A percentile compares a stretch with the other conserved stretches of the same genome.
Conservation (phyloP, 2,888 invertebrate genomes). For the Drosophila stalkeri region DNA sequence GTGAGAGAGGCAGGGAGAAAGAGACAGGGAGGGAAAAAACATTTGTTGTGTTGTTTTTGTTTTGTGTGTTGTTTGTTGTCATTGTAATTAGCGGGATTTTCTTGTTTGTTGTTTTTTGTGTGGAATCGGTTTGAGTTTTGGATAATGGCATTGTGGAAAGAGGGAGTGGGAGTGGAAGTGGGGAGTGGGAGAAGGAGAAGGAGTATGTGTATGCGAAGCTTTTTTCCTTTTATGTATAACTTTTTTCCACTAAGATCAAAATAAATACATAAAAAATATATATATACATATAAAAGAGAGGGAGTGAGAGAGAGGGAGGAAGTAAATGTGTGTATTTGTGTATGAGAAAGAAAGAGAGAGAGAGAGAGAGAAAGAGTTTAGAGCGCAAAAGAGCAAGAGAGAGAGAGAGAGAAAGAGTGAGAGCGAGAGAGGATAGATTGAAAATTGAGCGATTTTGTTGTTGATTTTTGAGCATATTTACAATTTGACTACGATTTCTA, state of each 20-base stretch:
- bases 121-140: conserved; percentile 23
- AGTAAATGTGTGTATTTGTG: no score
- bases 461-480: conserved; percentile 75
- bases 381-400: conserved; percentile 1
- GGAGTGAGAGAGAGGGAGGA: conserved; percentile 35
- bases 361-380: conserved; percentile 30
- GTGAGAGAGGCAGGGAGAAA: not conserved
- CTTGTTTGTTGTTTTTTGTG: not conserved
- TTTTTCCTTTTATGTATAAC: conserved; percentile 70
- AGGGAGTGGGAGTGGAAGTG: conserved; percentile 36
- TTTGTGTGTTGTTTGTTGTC: conserved; percentile 44
- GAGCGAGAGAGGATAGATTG: conserved; percentile 33
- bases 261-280: conserved; percentile 62
- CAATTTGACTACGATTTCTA: conserved; percentile 77
- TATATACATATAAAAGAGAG: conserved; percentile 48
- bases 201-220: conserved; percentile 82
- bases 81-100: conserved; percentile 17
- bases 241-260: conserved; percentile 73
- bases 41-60: conserved; percentile 41
- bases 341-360: conserved; percentile 34
- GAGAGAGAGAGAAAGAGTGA: conserved; percentile 15
- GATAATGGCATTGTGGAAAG: conserved; percentile 52
- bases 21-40: conserved; percentile 18
- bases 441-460: conserved; percentile 45
- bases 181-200: conserved; percentile 30